Evolutionary conservation across 2,113 vertebrate species (phyloP), one percentile per base, ranked within the genome.

Genomic region (Festucalex cinctus): DNA sequence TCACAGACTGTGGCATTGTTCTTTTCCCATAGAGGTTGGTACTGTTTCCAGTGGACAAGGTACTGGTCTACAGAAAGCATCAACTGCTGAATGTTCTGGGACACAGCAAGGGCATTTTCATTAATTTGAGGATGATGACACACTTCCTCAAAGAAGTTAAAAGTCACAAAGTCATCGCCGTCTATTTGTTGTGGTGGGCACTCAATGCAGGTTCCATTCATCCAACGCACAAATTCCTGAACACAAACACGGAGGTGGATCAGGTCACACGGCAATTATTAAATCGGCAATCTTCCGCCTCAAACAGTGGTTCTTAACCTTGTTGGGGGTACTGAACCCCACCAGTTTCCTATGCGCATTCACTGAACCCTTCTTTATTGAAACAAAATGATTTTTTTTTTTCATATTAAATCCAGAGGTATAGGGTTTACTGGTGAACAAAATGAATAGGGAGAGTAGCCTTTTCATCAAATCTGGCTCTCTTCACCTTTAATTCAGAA

Each of bases 141-240:
- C 24, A 99, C 0, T 0, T 98, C 97, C 2, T 0, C 92, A 79
- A 88, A 93, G 85, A 98, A 99, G 75, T 68, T 97, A 43, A 96
- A 85, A 0, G 79, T 67, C 26, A 93, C 48, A 0, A 89, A 32
- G 0, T 94, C 92, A 0, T 91, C 91, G 19, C 74, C 77, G 0
- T 77, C 79, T 0, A 90, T 67, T 0, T 9, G 87, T 79, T 95
- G 95, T 3, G 95, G 91, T 9, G 94, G 93, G 75, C 96, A 98
- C 13, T 95, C 93, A 1, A 94, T 90, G 68, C 96, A 99, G 0
- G 94, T 95, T 22, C 94, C 94, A 0, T 85, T 87, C 95, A 97
- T 96, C 97, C 97, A 99, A 0, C 97, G 96, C 1, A 93, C 35
- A 56, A 99, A 98, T 51, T 85, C 73, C 97, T 99, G 65, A 68